Base-by-base conservation (phyloP, 2,797 vertebrate species). In the Syngnathus acus region DNA sequence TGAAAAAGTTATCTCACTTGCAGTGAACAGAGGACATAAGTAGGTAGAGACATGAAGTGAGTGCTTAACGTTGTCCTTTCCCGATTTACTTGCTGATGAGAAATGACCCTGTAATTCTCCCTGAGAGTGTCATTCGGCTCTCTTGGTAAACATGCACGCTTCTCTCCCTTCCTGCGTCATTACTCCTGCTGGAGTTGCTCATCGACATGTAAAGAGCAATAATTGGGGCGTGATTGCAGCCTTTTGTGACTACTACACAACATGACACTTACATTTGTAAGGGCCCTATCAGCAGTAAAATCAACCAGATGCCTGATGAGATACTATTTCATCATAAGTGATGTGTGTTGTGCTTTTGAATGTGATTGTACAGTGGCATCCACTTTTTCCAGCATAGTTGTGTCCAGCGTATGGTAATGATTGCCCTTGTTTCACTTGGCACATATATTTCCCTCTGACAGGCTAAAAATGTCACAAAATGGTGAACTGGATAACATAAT, bases 221-320 rank as follows among this genome's bases (percentile, higher is more conserved):
- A 90, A 90, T 91, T 90, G 78, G 77, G 79, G 76, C 67, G 88
- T 92, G 90, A 92, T 92, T 90, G 86, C 87, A 79, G 82, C 82
- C 75, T 84, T 84, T 73, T 83, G 58, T 65, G 69, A 65, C 75
- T 76, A 65, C 75, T 76, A 65, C 7, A 53, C 19, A 67, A 79
- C 40, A 68, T 79, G 72, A 82, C 57, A 66, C 75, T 77, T 72
- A 68, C 73, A 78, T 69, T 66, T 67, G 68, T 64, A 72, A 80
- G 72, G 72, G 78, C 59, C 55, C 53, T 61, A 72, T 77, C 81
- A 76, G 68, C 42, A 62, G 66, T 69, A 70, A 66, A 50, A 42
- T 37, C 57, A 60, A 37, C 47, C 61, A 62, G 59, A 67, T 58
- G 65, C 66, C 69, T 81, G 71, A 78, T 75, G 74, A 84, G 71